Percentiles rank a stretch among this genome's conserved stretches.
Evolutionary conservation across 2,888 invertebrate species (phyloP).

Genomic region (Deroplatys truncata): DNA sequence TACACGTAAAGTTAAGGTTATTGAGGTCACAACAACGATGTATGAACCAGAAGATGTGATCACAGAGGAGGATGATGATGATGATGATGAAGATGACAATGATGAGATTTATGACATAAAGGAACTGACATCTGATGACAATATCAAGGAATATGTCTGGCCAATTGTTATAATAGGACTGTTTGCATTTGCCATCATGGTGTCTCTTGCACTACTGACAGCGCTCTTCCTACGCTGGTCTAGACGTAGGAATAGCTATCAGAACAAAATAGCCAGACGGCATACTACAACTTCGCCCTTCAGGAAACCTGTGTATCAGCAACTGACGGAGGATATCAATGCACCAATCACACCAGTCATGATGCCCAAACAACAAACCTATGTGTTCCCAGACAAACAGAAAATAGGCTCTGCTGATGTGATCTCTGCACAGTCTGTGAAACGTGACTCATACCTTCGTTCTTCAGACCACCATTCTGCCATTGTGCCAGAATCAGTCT

Average conservation of each 20-base stretch:
- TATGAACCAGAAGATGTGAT: background rate
- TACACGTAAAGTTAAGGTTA: background rate
- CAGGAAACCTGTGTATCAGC: background rate
- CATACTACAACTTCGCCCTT: background rate
- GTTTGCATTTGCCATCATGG: background rate
- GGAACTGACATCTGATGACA: background rate
- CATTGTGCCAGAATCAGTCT: constrained; percentile 7
- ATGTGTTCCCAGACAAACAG: background rate
- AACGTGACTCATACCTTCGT: background rate
- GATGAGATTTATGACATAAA: background rate
- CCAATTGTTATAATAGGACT: background rate
- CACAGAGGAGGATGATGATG: background rate
- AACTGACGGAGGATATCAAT: constrained; percentile 6
- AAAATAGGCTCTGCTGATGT: background rate
- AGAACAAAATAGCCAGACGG: background rate
- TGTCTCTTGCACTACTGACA: background rate
- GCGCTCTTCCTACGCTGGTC: background rate
- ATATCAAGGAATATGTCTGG: background rate
- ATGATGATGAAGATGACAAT: background rate
- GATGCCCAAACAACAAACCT: background rate
- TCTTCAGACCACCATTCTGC: background rate
- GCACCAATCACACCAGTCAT: constrained; percentile 19
- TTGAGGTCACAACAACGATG: background rate
- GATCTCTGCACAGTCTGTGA: background rate
- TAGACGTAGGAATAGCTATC: background rate